Base-by-base conservation (phyloP, 2,113 vertebrate species). In the Scomber japonicus region DNA sequence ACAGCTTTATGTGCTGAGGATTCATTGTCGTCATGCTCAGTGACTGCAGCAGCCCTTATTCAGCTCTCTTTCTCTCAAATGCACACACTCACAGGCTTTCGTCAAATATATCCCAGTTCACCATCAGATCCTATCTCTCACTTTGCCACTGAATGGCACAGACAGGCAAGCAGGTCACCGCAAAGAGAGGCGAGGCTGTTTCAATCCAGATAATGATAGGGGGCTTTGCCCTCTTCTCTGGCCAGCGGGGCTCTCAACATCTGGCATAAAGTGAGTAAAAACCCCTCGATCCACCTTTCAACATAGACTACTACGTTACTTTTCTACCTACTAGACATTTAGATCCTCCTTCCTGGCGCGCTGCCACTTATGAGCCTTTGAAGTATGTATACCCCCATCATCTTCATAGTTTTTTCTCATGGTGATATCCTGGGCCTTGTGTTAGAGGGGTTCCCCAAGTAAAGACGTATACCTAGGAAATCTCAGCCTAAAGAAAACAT, bases 1-100 rank as follows among this genome's bases (percentile, higher is more conserved):
- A 48, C 82, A 74, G 83, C 70, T 80, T 59, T 87, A 69, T 84
- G 84, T 75, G 82, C 86, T 49, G 56, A 78, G 80, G 82, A 61
- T 82, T 85, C 65, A 71, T 65, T 86, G 75, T 84, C 53, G 59
- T 81, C 83, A 84, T 70, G 71, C 54, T 75, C 35, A 4, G 62
- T 85, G 84, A 81, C 73, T 87, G 70, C 67, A 83, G 21, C 80
- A 81, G 70, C 70, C 51, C 67, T 84, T 63, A 59, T 74, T 76
- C 75, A 86, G 79, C 81, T 82, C 61, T 64, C 66, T 64, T 60
- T 45, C n/a, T 48, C 67, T 70, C 27, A 72, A 48, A 83, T 27
- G 59, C 46, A 55, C 75, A 71, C 50, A 57, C 75, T 31, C 60
- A 80, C 13, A 12, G 14, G 21, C 14, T 12, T 21, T 50, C 3